Percentiles rank a stretch among this genome's conserved stretches.
These are phyloP conservation scores for Aphelocoma coerulescens DNA, from an alignment of 2,113 vertebrate species.

Conservation along the genomic window DNA sequence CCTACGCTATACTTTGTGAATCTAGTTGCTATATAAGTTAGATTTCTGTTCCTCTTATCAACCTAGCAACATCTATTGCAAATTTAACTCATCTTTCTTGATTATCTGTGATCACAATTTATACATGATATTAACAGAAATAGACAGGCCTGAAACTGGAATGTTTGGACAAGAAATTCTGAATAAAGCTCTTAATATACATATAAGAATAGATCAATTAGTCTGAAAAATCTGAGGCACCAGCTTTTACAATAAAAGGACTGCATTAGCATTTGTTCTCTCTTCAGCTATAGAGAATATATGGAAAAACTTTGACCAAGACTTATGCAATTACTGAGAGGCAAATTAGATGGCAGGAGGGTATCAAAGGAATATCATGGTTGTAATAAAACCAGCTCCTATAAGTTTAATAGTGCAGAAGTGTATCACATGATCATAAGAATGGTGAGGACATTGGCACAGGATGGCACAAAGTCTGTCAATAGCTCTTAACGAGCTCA, in stretches of 20 bases:
- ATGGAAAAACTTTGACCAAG: neutral
- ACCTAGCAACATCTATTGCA: neutral
- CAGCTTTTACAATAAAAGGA: neutral
- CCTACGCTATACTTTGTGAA: neutral
- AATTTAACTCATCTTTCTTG: neutral
- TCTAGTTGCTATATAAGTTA: neutral
- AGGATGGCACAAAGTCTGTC: neutral
- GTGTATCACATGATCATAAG: neutral
- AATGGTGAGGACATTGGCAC: neutral
- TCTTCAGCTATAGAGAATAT: neutral
- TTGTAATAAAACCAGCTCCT: neutral
- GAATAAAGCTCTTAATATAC: neutral
- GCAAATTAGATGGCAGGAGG: neutral
- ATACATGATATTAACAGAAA: neutral
- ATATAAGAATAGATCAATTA: neutral
- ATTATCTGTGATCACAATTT: neutral
- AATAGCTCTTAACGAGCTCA: constrained; percentile 2
- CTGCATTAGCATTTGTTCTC: neutral
- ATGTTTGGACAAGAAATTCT: neutral
- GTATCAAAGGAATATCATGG: neutral
- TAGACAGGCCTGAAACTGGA: neutral
- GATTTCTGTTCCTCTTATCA: neutral
- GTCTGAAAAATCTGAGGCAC: neutral
- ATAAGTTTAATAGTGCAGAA: neutral
- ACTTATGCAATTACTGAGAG: neutral